These are phyloP conservation scores for Melikaiella ostensackeni DNA, from an alignment of 2,888 invertebrate genomes.

Conservation along the genomic window DNA sequence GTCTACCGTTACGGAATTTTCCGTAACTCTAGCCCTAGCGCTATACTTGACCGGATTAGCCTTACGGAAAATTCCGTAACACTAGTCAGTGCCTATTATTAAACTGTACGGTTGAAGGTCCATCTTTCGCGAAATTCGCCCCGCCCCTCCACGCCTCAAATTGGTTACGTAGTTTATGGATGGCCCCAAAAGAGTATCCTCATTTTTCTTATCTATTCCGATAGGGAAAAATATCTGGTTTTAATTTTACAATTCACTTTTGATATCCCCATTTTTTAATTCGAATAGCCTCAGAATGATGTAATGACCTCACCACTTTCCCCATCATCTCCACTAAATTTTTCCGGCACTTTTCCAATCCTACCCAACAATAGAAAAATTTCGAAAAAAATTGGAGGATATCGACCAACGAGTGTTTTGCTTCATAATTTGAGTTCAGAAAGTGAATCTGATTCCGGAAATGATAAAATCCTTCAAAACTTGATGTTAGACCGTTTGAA, in stretches of 20 bases:
- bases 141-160: too few species aligned
- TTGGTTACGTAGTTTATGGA: too few species aligned
- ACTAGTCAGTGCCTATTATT: too few species aligned
- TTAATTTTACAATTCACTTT: neutral
- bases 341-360: neutral
- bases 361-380: neutral
- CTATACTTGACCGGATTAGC: too few species aligned
- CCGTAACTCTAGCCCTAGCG: too few species aligned
- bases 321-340: neutral
- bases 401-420: slow-evolving; percentile 2
- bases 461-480: slow-evolving; percentile 41
- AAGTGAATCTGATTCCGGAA: slow-evolving; percentile 57
- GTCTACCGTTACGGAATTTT: too few species aligned
- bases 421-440: slow-evolving; percentile 58
- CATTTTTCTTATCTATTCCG: neutral
- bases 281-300: neutral
- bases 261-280: neutral
- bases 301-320: neutral
- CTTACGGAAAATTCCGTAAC: too few species aligned
- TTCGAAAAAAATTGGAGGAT: neutral
- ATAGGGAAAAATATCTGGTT: neutral
- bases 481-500: neutral
- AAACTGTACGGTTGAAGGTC: too few species aligned
- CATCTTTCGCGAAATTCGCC: too few species aligned
- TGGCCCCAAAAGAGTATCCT: too few species aligned